A percentile compares a stretch with the other conserved stretches of the same genome.
Evolutionary conservation across 1,140 invertebrate genomes (phyloP).

Genomic region (Catajapyx aquilonaris): DNA sequence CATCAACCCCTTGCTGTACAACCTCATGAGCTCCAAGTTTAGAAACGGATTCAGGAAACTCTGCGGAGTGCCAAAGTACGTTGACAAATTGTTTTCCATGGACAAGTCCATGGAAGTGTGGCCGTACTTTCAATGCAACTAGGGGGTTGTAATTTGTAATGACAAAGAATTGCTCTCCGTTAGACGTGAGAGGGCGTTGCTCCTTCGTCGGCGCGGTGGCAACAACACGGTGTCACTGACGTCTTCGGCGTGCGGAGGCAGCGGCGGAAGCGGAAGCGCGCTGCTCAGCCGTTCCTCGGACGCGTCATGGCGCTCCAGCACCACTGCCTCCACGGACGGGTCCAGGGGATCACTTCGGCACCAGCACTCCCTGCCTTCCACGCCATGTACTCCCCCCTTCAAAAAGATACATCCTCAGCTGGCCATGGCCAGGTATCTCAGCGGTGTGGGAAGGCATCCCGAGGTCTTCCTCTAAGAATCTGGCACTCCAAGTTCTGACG

Average conservation of each 20-base stretch:
- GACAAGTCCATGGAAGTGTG: too few species aligned
- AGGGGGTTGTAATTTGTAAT: too few species aligned
- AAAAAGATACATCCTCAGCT: neutral
- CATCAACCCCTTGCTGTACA: constrained; percentile 62
- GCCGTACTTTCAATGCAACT: too few species aligned
- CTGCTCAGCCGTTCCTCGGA: neutral
- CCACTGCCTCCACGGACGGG: neutral
- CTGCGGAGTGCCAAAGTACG: constrained; percentile 28
- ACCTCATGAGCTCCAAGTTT: constrained; percentile 70
- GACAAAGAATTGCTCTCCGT: too few species aligned
- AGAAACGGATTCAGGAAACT: constrained; percentile 45
- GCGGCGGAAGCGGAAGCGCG: neutral
- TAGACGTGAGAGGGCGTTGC: neutral
- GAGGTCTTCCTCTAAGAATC: neutral
- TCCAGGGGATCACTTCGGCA: neutral
- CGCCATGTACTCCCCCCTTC: neutral
- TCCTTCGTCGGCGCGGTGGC: neutral
- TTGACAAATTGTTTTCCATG: too few species aligned
- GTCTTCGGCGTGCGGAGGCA: too few species aligned
- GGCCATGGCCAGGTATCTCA: neutral
- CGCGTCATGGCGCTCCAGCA: too few species aligned
- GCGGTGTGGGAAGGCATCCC: neutral
- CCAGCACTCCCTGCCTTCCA: neutral
- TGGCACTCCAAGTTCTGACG: too few species aligned
- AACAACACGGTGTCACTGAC: neutral